These are phyloP conservation scores for Galago senegalensis DNA, from an alignment of 2,797 vertebrate species.

Conservation along the genomic window DNA sequence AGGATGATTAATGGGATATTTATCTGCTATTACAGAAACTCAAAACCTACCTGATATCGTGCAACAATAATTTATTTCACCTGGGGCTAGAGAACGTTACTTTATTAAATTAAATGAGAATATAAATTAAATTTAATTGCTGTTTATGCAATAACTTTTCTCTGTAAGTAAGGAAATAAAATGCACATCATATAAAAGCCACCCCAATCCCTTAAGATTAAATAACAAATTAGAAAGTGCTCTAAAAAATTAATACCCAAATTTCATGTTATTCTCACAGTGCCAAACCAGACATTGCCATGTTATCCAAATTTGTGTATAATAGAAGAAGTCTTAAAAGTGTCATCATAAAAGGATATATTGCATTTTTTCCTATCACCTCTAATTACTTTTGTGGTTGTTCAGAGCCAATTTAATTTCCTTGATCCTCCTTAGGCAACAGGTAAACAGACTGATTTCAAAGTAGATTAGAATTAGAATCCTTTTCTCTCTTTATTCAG, in stretches of 20 bases:
- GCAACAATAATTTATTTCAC: conserved; percentile 65
- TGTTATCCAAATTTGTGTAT: conserved; percentile 74
- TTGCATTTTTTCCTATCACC: conserved; percentile 71
- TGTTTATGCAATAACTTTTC: conserved; percentile 62
- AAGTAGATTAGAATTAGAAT: conserved; percentile 75
- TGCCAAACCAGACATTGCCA: conserved; percentile 52
- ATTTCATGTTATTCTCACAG: conserved; percentile 70
- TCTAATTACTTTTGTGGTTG: conserved; percentile 79
- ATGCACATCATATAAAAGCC: conserved; percentile 65
- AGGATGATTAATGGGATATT: not conserved
- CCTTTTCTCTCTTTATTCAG: conserved; percentile 61
- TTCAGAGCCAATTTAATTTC: conserved; percentile 75
- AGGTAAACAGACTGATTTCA: conserved; percentile 81
- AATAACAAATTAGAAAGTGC: conserved; percentile 78
- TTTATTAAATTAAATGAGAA: conserved; percentile 62
- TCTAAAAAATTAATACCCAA: conserved; percentile 72
- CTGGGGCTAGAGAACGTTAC: conserved; percentile 56
- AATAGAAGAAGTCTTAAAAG: conserved; percentile 73
- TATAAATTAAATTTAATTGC: conserved; percentile 73
- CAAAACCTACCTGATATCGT: not conserved
- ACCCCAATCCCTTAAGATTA: conserved; percentile 69
- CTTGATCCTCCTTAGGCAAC: conserved; percentile 74
- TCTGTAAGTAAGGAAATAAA: conserved; percentile 78
- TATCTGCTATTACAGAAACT: conserved; percentile 54
- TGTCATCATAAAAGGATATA: conserved; percentile 71